Evolutionary conservation across 2,888 invertebrate genomes (phyloP), one percentile per base, ranked within the genome.

Genomic region (Sabatieria punctata): DNA sequence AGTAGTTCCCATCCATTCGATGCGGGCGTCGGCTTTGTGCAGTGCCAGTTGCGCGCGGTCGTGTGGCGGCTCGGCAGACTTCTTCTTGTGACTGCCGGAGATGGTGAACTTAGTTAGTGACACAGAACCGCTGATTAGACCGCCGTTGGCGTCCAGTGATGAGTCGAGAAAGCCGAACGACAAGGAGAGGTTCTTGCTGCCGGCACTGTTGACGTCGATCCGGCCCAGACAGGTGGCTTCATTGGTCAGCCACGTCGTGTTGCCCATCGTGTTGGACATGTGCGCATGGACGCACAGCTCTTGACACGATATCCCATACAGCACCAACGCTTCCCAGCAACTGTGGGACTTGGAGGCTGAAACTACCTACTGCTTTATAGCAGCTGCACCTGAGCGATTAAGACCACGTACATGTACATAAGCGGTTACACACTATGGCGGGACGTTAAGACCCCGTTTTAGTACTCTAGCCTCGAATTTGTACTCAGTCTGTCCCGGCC

Each of bases 221-320:
- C 30, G 4, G n/a, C 38, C 38, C 19, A 8, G 38, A n/a, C 38
- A 38, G 22, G 15, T 38, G 38, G 41, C 50, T 15, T 41, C 45
- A 15, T 53, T 51, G 4, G 58, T 55, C 27, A 53, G 51, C 72
- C 68, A 82, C 78, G 77, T 78, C 49, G 93, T 91, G 65, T 91
- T 91, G 15, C 97, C 95, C 89, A 97, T 95, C 1, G 95, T 91
- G 64, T 95, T 95, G 37, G 93, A 91, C 89, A 97, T 97, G 68
- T 95, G 95, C 82, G 95, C 93, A 64, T 88, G 85, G 11, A 97
- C 85, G 67, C 93, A 91, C 45, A 97, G 75, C 59, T 84, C 80
- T 40, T 89, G 86, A 67, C 95, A 86, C 72, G 93, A 91, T 37
- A 95, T 82, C 0, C 88, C 86, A 71, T 93, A 89, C 47, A 95